phyloP scores from a whole-genome alignment of 1,140 invertebrate genomes.

The Saxidomus purpurata region DNA sequence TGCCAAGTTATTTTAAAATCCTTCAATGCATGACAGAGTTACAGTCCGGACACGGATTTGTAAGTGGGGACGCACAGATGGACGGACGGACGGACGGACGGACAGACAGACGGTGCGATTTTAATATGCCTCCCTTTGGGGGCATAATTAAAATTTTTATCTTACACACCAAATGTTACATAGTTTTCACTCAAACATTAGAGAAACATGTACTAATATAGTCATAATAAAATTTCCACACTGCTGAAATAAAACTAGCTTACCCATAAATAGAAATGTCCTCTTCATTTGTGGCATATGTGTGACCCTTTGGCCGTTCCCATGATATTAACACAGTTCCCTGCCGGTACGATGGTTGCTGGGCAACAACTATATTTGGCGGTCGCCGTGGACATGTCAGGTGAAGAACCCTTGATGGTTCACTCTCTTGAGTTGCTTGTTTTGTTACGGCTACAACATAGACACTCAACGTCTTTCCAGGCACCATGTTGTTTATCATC shows the following conservation, averaged over 20 bases:
- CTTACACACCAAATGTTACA: no score
- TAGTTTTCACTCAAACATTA: no score
- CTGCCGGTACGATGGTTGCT: slow-evolving; percentile 84
- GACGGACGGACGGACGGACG: no score
- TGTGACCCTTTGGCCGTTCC: slow-evolving; percentile 80
- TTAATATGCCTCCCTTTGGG: no score
- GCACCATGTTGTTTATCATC: slow-evolving; percentile 82
- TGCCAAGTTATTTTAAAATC: no score
- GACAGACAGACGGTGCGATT: no score
- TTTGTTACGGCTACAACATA: slow-evolving; percentile 81
- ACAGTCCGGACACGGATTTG: no score
- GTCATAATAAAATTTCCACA: no score
- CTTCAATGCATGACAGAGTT: no score
- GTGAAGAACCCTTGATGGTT: slow-evolving; percentile 81
- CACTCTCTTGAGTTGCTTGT: slow-evolving; percentile 82
- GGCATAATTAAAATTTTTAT: no score
- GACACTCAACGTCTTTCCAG: slow-evolving; percentile 83
- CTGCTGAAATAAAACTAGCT: slow-evolving; percentile 9
- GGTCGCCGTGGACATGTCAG: slow-evolving; percentile 84
- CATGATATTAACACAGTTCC: slow-evolving; percentile 84
- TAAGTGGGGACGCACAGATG: no score
- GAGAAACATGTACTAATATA: no score
- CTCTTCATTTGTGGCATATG: slow-evolving; percentile 76
- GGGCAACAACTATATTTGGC: slow-evolving; percentile 77
- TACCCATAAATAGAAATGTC: slow-evolving; percentile 83